Evolutionary conservation across 2,888 invertebrate species (phyloP).

Genomic region (Agrochola macilenta): DNA sequence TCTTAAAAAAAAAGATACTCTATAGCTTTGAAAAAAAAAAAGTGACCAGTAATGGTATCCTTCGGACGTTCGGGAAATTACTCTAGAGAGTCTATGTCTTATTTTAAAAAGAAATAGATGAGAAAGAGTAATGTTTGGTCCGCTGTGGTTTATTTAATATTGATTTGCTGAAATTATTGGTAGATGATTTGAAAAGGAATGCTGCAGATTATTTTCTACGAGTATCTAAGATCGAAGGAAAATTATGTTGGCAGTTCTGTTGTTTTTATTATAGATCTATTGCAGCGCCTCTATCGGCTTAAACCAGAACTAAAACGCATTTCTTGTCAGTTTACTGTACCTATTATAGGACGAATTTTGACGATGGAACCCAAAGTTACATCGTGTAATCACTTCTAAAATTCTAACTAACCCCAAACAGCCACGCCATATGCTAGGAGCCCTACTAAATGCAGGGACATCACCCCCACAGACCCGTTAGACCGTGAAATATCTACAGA

Average conservation of each 20-base stretch:
- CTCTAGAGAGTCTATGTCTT: slow-evolving; percentile 43
- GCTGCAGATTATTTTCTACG: slow-evolving; percentile 1
- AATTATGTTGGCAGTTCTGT: neutral
- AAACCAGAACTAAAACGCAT: neutral
- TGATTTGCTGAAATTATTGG: slow-evolving; percentile 53
- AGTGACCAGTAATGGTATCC: slow-evolving; percentile 67
- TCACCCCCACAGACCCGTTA: slow-evolving; percentile 38
- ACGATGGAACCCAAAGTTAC: neutral
- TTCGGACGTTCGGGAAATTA: slow-evolving; percentile 67
- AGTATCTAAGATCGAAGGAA: slow-evolving; percentile 21
- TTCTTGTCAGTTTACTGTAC: neutral
- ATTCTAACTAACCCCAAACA: slow-evolving; percentile 29
- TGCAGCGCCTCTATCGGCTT: neutral
- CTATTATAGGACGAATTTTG: neutral
- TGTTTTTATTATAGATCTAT: neutral
- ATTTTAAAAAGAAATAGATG: slow-evolving; percentile 53
- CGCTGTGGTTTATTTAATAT: slow-evolving; percentile 51
- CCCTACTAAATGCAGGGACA: slow-evolving; percentile 38
- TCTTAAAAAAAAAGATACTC: slow-evolving; percentile 59
- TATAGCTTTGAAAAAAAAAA: slow-evolving; percentile 65
- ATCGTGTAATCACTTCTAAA: neutral
- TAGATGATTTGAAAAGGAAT: slow-evolving; percentile 42
- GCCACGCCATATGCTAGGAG: slow-evolving; percentile 48
- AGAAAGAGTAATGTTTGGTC: slow-evolving; percentile 47
- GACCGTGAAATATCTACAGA: slow-evolving; percentile 58